Conservation (phyloP, 35 echinoderm and acorn worm genomes). For the Apostichopus japonicus region DNA sequence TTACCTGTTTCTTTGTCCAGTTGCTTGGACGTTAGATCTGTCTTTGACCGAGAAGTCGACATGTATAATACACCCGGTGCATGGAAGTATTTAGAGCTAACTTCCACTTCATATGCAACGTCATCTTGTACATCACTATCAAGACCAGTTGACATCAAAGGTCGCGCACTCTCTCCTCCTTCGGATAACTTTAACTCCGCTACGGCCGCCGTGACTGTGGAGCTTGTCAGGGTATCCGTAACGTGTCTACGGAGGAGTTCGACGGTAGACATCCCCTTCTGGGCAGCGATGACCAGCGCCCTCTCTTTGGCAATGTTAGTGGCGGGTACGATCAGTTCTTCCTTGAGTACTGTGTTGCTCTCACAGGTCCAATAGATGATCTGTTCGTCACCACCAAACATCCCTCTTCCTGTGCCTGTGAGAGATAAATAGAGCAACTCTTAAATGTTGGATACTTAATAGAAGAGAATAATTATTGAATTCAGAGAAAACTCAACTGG, state of each 20-base stretch:
- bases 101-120: slow-evolving; percentile 48
- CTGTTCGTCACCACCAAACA: slow-evolving; percentile 86
- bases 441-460: too few species aligned
- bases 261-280: slow-evolving; percentile 83
- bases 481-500: too few species aligned
- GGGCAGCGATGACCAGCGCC: slow-evolving; percentile 87
- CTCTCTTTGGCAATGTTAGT: slow-evolving; percentile 90
- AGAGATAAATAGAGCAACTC: too few species aligned
- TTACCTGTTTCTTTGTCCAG: slow-evolving; percentile 80
- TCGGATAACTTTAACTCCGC: slow-evolving; percentile 62
- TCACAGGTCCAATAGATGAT: slow-evolving; percentile 99
- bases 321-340: slow-evolving; percentile 79
- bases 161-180: neutral
- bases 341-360: slow-evolving; percentile 79
- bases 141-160: neutral
- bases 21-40: slow-evolving; percentile 65
- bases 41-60: slow-evolving; percentile 70
- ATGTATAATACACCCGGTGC: slow-evolving; percentile 65
- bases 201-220: slow-evolving; percentile 90
- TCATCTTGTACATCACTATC: slow-evolving; percentile 19
- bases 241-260: slow-evolving; percentile 78
- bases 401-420: slow-evolving; percentile 75
- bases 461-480: too few species aligned
- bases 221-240: slow-evolving; percentile 77
- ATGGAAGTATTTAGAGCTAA: slow-evolving; percentile 85